A percentile compares a stretch with the other conserved stretches of the same genome.
phyloP scores from a whole-genome alignment of 2,113 vertebrate genomes.

The Puffinus mauretanicus region DNA sequence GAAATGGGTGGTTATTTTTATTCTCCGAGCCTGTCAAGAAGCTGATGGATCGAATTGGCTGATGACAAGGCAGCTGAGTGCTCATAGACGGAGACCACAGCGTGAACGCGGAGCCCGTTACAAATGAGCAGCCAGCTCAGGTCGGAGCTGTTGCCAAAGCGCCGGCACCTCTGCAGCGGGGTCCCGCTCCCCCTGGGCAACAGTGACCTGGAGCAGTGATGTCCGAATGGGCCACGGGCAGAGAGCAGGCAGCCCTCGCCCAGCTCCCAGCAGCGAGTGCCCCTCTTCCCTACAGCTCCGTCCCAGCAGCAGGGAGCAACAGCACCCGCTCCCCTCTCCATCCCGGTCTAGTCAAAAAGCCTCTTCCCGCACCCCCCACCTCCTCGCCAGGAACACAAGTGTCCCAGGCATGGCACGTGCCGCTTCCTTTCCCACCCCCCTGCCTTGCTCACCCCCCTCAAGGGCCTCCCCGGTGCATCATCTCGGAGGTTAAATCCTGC shows the following conservation, averaged over 20 bases:
- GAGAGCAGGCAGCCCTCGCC: background rate
- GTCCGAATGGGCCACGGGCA: fast-evolving
- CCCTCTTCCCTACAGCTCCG: background rate
- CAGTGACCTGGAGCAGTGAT: fast-evolving
- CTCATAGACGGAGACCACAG: constrained; percentile 47
- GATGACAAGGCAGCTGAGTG: constrained; percentile 70
- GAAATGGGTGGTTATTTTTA: constrained; percentile 71
- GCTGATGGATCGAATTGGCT: constrained; percentile 71
- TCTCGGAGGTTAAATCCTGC: background rate
- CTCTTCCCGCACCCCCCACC: fast-evolving
- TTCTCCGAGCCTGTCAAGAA: constrained; percentile 68
- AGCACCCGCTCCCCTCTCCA: fast-evolving
- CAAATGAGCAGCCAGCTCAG: constrained; percentile 25
- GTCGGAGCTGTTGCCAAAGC: background rate
- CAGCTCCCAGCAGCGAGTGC: background rate
- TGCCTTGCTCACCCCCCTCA: background rate
- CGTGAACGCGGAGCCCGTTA: background rate
- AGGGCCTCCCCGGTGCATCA: background rate
- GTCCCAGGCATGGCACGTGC: fast-evolving
- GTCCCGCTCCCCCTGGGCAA: fast-evolving
- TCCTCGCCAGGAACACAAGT: fast-evolving
- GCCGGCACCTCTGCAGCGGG: fast-evolving
- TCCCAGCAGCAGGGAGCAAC: background rate
- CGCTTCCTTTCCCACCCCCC: background rate
- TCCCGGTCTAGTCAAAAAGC: fast-evolving